These are phyloP conservation scores for Spilogale gracilis DNA, from an alignment of 2,113 vertebrate genomes.

Conservation along the genomic window DNA sequence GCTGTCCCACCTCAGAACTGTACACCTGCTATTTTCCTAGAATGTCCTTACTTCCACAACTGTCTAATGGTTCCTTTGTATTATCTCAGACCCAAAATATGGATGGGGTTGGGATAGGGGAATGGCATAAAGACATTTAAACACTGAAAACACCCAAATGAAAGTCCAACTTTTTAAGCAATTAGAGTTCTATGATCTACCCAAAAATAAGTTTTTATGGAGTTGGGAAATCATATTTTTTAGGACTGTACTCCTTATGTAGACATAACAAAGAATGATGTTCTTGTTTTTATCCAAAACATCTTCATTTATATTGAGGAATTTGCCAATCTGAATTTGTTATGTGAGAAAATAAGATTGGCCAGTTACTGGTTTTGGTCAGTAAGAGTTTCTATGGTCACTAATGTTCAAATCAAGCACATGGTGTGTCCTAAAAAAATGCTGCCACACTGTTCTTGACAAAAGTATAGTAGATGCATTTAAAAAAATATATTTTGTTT, in stretches of 20 bases:
- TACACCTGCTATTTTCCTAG: not conserved
- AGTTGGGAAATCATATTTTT: conserved; percentile 9
- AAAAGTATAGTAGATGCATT: not conserved
- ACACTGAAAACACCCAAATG: not conserved
- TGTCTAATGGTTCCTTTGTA: not conserved
- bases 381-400: not conserved
- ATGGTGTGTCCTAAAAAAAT: not conserved
- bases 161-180: conserved; percentile 14
- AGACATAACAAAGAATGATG: not conserved
- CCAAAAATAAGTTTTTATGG: not conserved
- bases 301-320: not conserved
- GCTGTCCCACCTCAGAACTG: not conserved
- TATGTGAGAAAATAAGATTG: not conserved
- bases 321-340: not conserved
- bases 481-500: not conserved
- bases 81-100: not conserved
- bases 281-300: conserved; percentile 16
- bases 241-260: not conserved
- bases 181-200: not conserved
- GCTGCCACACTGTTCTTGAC: not conserved
- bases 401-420: not conserved
- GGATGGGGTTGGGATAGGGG: not conserved
- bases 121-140: not conserved
- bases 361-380: not conserved
- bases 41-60: not conserved